These are phyloP conservation scores for Eulemur rufifrons DNA, from an alignment of 2,113 vertebrate genomes.

Conservation along the genomic window DNA sequence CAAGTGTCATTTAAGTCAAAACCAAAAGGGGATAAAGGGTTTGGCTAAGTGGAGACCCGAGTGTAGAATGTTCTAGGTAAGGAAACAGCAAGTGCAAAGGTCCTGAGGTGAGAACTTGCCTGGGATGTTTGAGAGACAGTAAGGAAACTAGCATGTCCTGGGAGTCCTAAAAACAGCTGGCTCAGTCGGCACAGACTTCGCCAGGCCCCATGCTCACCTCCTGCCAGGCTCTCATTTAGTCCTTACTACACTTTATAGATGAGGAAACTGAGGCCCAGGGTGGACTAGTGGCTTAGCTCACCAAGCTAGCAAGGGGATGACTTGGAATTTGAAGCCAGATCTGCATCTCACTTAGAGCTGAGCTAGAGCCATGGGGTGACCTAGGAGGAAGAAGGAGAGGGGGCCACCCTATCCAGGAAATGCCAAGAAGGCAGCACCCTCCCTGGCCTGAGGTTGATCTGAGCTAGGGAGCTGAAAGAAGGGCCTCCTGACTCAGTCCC, in stretches of 20 bases:
- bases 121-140: neutral
- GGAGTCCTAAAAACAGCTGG: neutral
- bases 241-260: neutral
- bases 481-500: neutral
- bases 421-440: neutral
- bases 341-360: neutral
- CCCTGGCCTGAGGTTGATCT: neutral
- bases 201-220: neutral
- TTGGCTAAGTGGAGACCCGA: neutral
- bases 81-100: neutral
- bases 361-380: neutral
- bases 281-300: neutral
- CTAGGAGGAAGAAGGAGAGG: neutral
- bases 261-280: neutral
- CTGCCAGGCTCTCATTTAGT: neutral
- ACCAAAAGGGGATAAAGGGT: neutral
- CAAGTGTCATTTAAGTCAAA: neutral
- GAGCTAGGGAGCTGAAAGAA: neutral
- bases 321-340: constrained; percentile 12
- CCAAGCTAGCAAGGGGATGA: neutral
- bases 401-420: neutral
- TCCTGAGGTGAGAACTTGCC: neutral
- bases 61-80: neutral
- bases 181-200: neutral
- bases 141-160: neutral